These are phyloP conservation scores for Aix galericulata DNA, from an alignment of 2,113 vertebrate species.

Conservation along the genomic window DNA sequence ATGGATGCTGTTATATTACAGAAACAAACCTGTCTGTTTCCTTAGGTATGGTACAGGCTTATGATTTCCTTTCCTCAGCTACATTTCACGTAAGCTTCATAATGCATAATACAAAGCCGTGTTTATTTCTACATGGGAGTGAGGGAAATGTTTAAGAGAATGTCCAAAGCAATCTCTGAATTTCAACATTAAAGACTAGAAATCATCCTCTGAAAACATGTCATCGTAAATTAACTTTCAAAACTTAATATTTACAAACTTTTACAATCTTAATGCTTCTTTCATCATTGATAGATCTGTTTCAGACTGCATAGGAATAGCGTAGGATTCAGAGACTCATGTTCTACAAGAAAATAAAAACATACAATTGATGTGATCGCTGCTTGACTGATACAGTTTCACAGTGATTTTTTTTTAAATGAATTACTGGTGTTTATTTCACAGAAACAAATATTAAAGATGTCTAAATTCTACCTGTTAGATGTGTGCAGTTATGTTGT, in stretches of 20 bases:
- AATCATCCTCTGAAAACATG: not conserved
- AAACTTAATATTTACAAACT: not conserved
- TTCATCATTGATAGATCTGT: not conserved
- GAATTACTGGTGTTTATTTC: not conserved
- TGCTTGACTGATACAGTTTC: not conserved
- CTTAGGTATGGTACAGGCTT: not conserved
- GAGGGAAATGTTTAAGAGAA: not conserved
- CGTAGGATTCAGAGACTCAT: not conserved
- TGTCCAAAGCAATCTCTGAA: not conserved
- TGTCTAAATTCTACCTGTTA: not conserved
- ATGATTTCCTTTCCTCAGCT: not conserved
- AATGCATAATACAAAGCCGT: not conserved
- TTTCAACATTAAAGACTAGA: not conserved
- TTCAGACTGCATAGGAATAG: not conserved
- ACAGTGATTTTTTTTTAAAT: not conserved
- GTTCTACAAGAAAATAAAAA: not conserved
- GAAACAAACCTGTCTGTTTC: not conserved
- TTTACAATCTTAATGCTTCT: not conserved
- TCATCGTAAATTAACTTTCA: not conserved
- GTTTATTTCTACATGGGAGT: rapidly evolving
- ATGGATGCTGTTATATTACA: not conserved
- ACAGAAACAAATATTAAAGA: not conserved
- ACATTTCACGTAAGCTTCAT: not conserved
- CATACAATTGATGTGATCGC: not conserved
- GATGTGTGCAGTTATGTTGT: not conserved